Evolutionary conservation across 2,113 vertebrate genomes (phyloP).

Genomic region (Ciconia boyciana): DNA sequence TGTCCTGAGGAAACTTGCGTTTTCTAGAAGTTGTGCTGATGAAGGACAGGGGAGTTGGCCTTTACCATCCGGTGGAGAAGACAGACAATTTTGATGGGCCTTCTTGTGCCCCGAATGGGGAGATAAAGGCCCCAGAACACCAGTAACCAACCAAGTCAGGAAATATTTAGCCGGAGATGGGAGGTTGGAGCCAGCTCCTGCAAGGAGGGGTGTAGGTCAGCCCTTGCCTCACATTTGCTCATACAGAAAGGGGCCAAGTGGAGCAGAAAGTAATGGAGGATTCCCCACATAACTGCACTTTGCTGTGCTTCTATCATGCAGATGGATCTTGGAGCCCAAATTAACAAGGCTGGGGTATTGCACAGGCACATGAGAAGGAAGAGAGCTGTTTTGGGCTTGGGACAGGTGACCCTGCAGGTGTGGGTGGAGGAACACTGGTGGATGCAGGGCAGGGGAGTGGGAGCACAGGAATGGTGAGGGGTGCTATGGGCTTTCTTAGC

Average conservation of each 20-base stretch:
- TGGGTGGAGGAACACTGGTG: background rate
- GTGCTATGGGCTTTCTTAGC: background rate
- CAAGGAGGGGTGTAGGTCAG: background rate
- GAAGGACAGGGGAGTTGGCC: background rate
- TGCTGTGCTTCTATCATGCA: rapidly evolving
- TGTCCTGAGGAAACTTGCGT: background rate
- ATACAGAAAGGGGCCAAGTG: background rate
- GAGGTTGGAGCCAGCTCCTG: background rate
- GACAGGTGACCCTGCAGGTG: background rate
- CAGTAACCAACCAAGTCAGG: background rate
- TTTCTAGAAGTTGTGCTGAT: background rate
- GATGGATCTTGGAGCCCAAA: background rate
- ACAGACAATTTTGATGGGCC: background rate
- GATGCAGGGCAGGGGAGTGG: background rate
- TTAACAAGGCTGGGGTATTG: background rate
- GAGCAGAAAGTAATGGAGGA: background rate
- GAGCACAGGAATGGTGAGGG: rapidly evolving
- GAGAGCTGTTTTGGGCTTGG: background rate
- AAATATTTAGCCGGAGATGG: background rate
- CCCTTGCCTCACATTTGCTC: background rate
- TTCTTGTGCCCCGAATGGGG: background rate
- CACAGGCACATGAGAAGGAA: background rate
- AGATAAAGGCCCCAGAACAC: background rate
- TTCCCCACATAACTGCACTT: background rate
- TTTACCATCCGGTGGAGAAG: background rate